phyloP scores from a whole-genome alignment of 2,797 vertebrate species.

The Squalus acanthias region DNA sequence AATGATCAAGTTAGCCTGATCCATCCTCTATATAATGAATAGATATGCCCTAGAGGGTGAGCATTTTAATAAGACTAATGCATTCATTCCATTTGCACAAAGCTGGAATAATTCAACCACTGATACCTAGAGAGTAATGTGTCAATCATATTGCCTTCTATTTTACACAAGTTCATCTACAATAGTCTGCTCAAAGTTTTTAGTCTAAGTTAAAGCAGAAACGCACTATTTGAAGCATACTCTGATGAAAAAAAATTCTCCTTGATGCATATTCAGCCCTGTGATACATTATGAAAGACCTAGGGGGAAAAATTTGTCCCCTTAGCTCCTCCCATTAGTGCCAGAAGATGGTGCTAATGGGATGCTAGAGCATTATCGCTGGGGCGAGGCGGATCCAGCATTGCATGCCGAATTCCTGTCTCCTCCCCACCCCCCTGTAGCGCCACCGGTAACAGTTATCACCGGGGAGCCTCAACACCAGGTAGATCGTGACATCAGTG shows the following conservation, averaged over 20 bases:
- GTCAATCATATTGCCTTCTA: constrained; percentile 1
- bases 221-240: neutral
- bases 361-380: too few relatives aligned
- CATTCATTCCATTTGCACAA: neutral
- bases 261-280: neutral
- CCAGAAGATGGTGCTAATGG: too few relatives aligned
- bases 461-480: too few relatives aligned
- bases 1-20: neutral
- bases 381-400: too few relatives aligned
- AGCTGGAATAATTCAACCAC: neutral
- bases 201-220: neutral
- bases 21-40: neutral
- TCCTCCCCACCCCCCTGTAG: too few relatives aligned
- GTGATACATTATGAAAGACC: neutral
- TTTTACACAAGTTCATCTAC: neutral
- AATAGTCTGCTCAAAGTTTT: neutral
- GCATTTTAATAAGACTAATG: constrained; percentile 18
- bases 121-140: neutral
- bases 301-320: neutral
- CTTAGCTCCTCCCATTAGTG: too few relatives aligned
- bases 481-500: too few relatives aligned
- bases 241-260: neutral
- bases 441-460: too few relatives aligned
- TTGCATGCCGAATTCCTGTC: too few relatives aligned
- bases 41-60: neutral